Evolutionary conservation across 2,888 invertebrate genomes (phyloP), one percentile per base, ranked within the genome.

Genomic region (Crossocerus cetratus): DNA sequence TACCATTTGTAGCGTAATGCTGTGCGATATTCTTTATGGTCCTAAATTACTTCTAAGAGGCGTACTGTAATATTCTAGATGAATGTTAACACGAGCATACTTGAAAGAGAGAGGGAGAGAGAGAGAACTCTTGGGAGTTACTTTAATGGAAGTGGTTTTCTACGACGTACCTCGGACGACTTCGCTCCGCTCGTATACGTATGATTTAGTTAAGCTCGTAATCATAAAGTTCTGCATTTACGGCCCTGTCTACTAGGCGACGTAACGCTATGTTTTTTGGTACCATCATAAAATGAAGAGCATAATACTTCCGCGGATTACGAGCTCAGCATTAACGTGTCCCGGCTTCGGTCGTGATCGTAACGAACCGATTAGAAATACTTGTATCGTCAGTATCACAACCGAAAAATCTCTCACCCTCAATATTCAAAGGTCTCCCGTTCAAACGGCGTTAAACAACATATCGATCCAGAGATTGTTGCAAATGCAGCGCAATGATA

Each of bases 181-280:
- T 71, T 76, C 63, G 56, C 64, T 66, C 44, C 42, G 64, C 66
- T 73, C 71, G 61, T 67, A 64, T 67, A 67, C 67, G 57, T 66
- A 69, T 71, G 79, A 79, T 76, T 77, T 65, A 74, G 69, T 79
- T 68, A 69, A 68, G 61, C 60, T 68, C 59, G 71, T 65, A 73
- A 80, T 68, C 73, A 69, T 78, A 72, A 80, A 78, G 53, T 67
- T 76, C 49, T 57, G 56, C 72, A 65, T 72, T 79, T 79, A 80
- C 56, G 66, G 56, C 53, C 60, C 22, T 56, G 60, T 68, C 70
- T 66, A 66, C 62, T 54, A 23, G 58, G 53, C 53, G 43, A 53
- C 56, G 63, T 45, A 59, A 20, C 45, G 8, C 32, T 45, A 5
- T 18, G 18, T 59, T 66, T 65, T 56, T 49, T 63, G 18, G 42